These are phyloP conservation scores for Beris morrisii DNA, from an alignment of 2,888 invertebrate genomes.

Conservation along the genomic window DNA sequence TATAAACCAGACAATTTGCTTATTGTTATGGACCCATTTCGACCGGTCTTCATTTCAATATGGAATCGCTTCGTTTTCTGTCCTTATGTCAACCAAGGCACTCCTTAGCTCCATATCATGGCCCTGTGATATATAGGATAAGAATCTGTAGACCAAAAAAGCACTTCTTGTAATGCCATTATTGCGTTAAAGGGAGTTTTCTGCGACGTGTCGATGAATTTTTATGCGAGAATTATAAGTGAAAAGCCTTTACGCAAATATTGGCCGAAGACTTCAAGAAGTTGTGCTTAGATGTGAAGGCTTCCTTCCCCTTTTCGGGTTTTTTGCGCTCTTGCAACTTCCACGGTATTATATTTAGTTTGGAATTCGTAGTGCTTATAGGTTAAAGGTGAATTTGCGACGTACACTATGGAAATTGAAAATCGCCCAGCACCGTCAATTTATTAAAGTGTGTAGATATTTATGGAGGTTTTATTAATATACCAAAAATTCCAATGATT, in stretches of 20 bases:
- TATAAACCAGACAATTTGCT: constrained; percentile 11
- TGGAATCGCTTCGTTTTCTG: neutral
- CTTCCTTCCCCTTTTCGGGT: no score
- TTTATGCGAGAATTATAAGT: constrained; percentile 1
- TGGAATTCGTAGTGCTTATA: no score
- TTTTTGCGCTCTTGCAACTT: no score
- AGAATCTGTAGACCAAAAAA: neutral
- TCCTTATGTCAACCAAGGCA: constrained; percentile 1
- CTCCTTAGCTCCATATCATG: neutral
- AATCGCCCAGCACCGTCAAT: no score
- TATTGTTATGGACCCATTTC: constrained; percentile 2
- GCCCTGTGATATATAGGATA: neutral
- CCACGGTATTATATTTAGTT: no score
- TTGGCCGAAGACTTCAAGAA: neutral
- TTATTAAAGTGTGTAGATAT: no score
- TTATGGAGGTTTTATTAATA: no score
- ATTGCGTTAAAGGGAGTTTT: neutral
- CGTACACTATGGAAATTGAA: no score
- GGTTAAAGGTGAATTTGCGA: no score
- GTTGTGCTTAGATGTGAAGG: no score
- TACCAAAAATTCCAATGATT: no score
- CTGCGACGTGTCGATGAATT: constrained; percentile 15
- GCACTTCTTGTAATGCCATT: neutral
- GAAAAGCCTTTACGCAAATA: neutral
- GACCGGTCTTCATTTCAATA: neutral